Base-by-base conservation (phyloP, 2,888 invertebrate species). In the Gastrophysa polygoni region DNA sequence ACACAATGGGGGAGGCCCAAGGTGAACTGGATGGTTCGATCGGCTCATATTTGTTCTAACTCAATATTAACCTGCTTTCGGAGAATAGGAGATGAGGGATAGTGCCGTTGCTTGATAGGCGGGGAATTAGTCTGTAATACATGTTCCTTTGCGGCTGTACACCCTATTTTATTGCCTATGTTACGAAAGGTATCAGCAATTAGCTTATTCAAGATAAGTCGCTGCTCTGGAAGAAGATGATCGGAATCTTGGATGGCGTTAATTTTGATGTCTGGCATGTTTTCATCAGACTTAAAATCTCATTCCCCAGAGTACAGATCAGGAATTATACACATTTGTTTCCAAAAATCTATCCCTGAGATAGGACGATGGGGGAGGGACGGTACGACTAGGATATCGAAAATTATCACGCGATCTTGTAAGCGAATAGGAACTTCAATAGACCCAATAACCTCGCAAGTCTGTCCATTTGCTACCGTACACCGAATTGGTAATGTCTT, bases 21-120 rank as follows among this genome's bases (percentile, higher is more conserved):
- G 49, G 49, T 17, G 21, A 48, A n/a, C 20, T 20, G n/a, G 20
- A 48, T n/a, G 20, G 49, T 11, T 48, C 49, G 10, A 48, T 52
- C 29, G n/a, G 18, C 34, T n/a, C 29, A 34, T 34, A 52, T 52
- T 11, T 34, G 17, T 5, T 48, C 48, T 6, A 48, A 10, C 18
- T 48, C 48, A n/a, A n/a, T 17, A 14, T 54, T 34, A 1, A 54
- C 17, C n/a, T 54, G 54, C 17, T 38, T 21, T 17, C 18, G 18
- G 3, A 54, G 20, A 16, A 7, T 43, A 1, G 54, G 46, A 8
- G 46, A 46, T 6, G 14, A 7, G 46, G 46, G 46, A 14, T 46
- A 10, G 29, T 51, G 29, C 6, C 51, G 28, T 28, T 28, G 32
- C 14, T 51, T 51, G 8, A 51, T 51, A 10, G 29, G 29, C 3